Evolutionary conservation across 2,113 vertebrate genomes (phyloP).

Genomic region (Grantiella picta): DNA sequence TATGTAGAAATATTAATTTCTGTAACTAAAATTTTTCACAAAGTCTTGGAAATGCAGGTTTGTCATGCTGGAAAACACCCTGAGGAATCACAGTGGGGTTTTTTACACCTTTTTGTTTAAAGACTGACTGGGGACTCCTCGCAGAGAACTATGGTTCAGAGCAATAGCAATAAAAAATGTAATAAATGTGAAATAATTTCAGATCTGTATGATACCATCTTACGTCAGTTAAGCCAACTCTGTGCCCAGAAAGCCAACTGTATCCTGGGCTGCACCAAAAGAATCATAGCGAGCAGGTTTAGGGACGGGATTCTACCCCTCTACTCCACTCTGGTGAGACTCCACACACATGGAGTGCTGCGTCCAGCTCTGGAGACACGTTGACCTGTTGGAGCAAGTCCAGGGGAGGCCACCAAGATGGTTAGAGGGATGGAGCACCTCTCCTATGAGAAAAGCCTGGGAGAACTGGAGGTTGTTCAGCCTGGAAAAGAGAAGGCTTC

Average conservation of each 20-base stretch:
- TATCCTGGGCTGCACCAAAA: not conserved
- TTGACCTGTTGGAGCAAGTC: not conserved
- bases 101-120: not conserved
- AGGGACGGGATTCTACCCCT: not conserved
- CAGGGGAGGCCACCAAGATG: not conserved
- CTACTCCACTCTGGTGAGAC: not conserved
- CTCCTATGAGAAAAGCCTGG: not conserved
- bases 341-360: not conserved
- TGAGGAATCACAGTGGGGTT: not conserved
- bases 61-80: not conserved
- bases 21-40: not conserved
- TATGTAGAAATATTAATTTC: not conserved
- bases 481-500: not conserved
- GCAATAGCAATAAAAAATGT: not conserved
- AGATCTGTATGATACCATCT: not conserved
- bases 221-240: not conserved
- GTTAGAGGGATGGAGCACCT: not conserved
- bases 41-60: not conserved
- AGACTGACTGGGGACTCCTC: not conserved
- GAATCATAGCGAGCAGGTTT: not conserved
- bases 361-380: not conserved
- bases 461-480: not conserved
- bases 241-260: not conserved
- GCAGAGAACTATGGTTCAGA: not conserved
- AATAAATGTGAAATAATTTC: not conserved